Evolutionary conservation across 2,113 vertebrate genomes (phyloP).

Genomic region (Podarcis cretensis): DNA sequence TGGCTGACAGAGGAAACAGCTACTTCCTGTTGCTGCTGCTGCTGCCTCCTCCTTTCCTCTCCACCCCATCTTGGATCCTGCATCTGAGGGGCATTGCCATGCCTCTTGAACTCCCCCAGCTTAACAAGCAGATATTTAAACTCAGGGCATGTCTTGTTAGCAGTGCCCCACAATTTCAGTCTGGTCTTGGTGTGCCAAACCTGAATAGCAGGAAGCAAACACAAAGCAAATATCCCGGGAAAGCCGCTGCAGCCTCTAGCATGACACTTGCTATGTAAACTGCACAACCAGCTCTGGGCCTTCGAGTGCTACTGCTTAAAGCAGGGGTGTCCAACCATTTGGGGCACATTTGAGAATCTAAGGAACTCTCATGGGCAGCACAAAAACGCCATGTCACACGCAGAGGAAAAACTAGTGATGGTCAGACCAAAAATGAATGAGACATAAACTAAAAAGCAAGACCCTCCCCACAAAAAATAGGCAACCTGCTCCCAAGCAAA

Average conservation of each 20-base stretch:
- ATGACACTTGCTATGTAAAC: not conserved
- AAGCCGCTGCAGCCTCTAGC: not conserved
- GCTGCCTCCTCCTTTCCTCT: not conserved
- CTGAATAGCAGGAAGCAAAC: slow-evolving; percentile 2
- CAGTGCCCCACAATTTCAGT: not conserved
- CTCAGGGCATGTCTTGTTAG: not conserved
- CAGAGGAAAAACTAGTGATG: too few species aligned
- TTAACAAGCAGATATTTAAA: not conserved
- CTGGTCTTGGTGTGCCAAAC: not conserved
- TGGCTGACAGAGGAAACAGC: not conserved
- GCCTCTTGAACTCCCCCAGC: not conserved
- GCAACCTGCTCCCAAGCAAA: too few species aligned
- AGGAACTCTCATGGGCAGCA: too few species aligned
- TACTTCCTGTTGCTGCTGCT: not conserved
- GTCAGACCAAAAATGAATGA: too few species aligned
- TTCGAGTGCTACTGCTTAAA: not conserved
- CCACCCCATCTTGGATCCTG: not conserved
- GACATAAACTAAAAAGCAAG: too few species aligned
- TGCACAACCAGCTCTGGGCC: not conserved
- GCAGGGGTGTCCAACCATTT: not conserved
- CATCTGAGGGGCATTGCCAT: not conserved
- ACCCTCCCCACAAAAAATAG: too few species aligned
- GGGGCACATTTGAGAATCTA: too few species aligned
- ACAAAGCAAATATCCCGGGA: not conserved
- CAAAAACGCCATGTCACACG: too few species aligned